phyloP scores from a whole-genome alignment of 2,113 vertebrate genomes.

The Kobus ellipsiprymnus region DNA sequence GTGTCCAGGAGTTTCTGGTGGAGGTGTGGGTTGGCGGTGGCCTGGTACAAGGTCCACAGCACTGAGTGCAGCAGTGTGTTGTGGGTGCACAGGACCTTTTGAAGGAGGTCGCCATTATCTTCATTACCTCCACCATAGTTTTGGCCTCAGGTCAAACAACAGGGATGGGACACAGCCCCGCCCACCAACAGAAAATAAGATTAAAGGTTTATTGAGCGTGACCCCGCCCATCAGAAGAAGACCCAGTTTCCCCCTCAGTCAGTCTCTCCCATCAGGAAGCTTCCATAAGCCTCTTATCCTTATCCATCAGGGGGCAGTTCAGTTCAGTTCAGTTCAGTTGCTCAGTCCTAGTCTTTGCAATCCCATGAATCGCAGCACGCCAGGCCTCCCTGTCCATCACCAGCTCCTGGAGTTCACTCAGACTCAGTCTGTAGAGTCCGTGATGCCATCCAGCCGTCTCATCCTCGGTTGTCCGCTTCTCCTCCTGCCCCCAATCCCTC shows the following conservation, averaged over 20 bases:
- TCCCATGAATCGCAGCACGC: too few species aligned
- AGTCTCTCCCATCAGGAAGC: background rate
- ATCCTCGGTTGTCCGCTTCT: too few species aligned
- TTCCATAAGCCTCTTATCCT: background rate
- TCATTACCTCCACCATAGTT: background rate
- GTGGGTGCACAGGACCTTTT: background rate
- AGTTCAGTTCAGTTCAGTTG: too few species aligned
- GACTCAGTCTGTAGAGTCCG: too few species aligned
- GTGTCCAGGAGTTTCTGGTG: background rate
- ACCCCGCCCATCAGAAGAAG: background rate
- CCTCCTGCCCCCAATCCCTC: too few species aligned
- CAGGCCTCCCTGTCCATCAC: too few species aligned
- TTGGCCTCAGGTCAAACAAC: background rate
- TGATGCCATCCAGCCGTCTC: too few species aligned
- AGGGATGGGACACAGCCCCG: background rate
- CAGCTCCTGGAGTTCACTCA: too few species aligned
- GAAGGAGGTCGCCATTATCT: background rate
- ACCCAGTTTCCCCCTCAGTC: background rate
- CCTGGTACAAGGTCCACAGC: background rate
- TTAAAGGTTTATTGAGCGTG: background rate
- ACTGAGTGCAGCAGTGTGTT: background rate
- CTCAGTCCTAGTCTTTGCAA: too few species aligned
- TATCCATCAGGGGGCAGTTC: background rate
- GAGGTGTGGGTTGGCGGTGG: background rate
- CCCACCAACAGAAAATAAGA: background rate